Percentiles rank a stretch among this genome's conserved stretches.
Conservation (phyloP, 2,888 invertebrate species). For the Cryptocephalus moraei region DNA sequence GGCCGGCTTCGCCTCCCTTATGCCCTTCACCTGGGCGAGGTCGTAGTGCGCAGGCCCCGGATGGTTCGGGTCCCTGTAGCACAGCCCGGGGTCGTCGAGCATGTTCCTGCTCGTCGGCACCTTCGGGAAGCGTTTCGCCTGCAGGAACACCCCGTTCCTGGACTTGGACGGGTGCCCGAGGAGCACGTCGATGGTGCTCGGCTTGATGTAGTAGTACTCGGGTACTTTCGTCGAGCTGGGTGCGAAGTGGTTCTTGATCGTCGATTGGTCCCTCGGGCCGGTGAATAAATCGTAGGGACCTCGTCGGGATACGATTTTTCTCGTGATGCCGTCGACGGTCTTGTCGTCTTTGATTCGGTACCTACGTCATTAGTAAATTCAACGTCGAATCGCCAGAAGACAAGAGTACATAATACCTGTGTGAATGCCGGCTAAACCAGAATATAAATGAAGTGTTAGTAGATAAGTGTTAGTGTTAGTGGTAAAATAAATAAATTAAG, state of each 20-base stretch:
- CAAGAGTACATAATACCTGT: not conserved
- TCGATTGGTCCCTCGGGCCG: slow-evolving; percentile 40
- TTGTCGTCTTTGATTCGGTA: slow-evolving; percentile 4
- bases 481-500: too few species aligned
- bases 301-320: slow-evolving; percentile 24
- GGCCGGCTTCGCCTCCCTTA: slow-evolving; percentile 3
- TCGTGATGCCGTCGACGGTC: slow-evolving; percentile 5
- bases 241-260: slow-evolving; percentile 46
- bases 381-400: too few species aligned
- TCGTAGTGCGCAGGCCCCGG: slow-evolving; percentile 45
- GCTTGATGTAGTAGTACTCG: slow-evolving; percentile 26
- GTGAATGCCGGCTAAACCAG: not conserved
- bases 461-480: too few species aligned
- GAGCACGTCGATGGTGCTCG: slow-evolving; percentile 25
- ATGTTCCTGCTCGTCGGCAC: slow-evolving; percentile 40
- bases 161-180: slow-evolving; percentile 23
- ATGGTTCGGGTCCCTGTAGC: slow-evolving; percentile 38
- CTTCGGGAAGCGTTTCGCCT: slow-evolving; percentile 28
- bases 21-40: not conserved
- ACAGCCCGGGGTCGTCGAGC: slow-evolving; percentile 42
- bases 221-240: slow-evolving; percentile 22
- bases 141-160: slow-evolving; percentile 27
- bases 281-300: slow-evolving; percentile 39
- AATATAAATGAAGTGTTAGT: not conserved
- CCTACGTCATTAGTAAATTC: too few species aligned